Percentiles rank a stretch among this genome's conserved stretches.
phyloP scores from a whole-genome alignment of 2,888 invertebrate species.

The Tenthredo distinguenda region DNA sequence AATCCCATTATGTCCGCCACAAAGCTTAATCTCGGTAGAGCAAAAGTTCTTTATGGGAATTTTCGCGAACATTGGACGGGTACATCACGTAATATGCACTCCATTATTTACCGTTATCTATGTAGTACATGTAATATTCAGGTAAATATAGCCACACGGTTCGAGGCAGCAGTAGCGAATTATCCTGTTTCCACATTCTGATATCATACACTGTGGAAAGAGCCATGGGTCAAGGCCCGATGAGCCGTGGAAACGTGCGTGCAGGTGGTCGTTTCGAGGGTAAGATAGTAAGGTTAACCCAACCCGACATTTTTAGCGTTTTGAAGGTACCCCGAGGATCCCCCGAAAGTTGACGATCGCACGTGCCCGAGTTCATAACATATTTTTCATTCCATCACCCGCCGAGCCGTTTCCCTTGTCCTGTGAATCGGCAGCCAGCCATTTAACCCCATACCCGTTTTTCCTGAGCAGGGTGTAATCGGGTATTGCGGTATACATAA shows the following conservation, averaged over 20 bases:
- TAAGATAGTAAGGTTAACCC: constrained; percentile 31
- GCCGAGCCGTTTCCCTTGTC: constrained; percentile 18
- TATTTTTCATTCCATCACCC: constrained; percentile 41
- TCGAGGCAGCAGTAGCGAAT: not conserved
- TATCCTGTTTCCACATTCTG: not conserved
- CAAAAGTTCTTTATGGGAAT: not conserved
- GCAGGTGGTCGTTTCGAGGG: constrained; percentile 37
- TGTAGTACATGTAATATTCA: constrained; percentile 1
- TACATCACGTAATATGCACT: not conserved
- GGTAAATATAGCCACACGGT: not conserved
- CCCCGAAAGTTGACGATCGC: constrained; percentile 27
- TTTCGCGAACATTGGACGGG: not conserved
- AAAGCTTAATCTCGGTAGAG: constrained; percentile 9
- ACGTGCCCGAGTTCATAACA: constrained; percentile 45
- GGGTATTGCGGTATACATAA: constrained; percentile 48
- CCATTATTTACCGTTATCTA: not conserved
- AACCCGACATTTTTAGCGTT: constrained; percentile 30
- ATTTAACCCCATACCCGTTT: constrained; percentile 23
- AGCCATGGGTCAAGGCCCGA: constrained; percentile 12
- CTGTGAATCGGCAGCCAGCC: constrained; percentile 12
- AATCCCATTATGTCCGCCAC: not conserved
- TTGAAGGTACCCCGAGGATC: constrained; percentile 27
- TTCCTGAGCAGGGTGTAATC: constrained; percentile 33
- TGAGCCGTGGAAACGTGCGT: constrained; percentile 12
- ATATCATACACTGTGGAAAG: not conserved